These are phyloP conservation scores for Cercopithecus diana DNA, from an alignment of 2,797 vertebrate genomes.

Conservation along the genomic window DNA sequence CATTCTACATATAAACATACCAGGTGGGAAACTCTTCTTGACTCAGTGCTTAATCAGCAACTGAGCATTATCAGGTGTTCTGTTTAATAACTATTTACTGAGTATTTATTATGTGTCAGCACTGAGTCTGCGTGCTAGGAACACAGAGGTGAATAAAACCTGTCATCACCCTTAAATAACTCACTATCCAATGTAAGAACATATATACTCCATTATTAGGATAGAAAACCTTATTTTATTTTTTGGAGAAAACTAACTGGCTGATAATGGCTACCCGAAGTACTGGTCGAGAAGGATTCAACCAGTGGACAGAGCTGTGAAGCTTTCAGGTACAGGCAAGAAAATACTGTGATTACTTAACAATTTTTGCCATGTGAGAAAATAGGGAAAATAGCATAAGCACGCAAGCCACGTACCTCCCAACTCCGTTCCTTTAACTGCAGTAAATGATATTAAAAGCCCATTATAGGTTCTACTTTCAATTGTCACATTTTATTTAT, in stretches of 20 bases:
- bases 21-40: not conserved
- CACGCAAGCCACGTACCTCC: not conserved
- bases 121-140: not conserved
- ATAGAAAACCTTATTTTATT: not conserved
- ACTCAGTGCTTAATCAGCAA: not conserved
- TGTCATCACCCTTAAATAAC: not conserved
- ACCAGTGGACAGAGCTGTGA: not conserved
- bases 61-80: not conserved
- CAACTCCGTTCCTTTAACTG: not conserved
- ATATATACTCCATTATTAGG: not conserved
- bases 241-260: not conserved
- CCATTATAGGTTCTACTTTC: slow-evolving; percentile 35
- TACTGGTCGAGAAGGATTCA: not conserved
- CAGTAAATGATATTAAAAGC: not conserved
- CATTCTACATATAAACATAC: not conserved
- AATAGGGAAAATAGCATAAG: not conserved
- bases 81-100: not conserved
- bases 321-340: not conserved
- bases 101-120: not conserved
- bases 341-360: not conserved
- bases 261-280: not conserved
- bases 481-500: slow-evolving; percentile 27
- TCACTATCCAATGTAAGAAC: not conserved
- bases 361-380: not conserved
- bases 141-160: not conserved